Base-by-base conservation (phyloP, 2,113 vertebrate genomes). In the Phyllopteryx taeniolatus region DNA sequence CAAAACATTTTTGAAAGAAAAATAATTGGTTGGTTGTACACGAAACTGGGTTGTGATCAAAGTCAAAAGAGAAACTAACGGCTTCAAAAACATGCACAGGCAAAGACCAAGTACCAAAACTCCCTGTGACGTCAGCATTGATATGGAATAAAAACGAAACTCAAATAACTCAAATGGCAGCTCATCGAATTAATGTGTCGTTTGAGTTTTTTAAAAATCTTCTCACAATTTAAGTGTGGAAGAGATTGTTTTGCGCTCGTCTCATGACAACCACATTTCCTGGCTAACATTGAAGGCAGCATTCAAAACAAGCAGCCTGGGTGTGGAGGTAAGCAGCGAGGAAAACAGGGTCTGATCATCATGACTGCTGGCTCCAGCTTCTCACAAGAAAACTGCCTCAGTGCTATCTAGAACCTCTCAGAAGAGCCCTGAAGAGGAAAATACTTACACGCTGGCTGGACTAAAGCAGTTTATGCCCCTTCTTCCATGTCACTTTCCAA, bases 351-450 rank as follows among this genome's bases (percentile, higher is more conserved):
- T 79, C 70, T 71, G 57, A 39, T 15, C 7, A 62, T 68, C 79
- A 71, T 93, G 91, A 93, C 92, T 93, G 91, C 93, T 92, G 86
- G 90, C 91, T 92, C 82, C 91, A 92, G 91, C 90, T 92, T 93
- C 89, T 80, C 79, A 76, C 84, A 91, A 87, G 89, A 92, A 92
- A 93, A 93, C 91, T 93, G 88, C 80, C 79, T 83, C 74, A 73
- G 54, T 85, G 69, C 72, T 69, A 74, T 67, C 82, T 15, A 79
- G 39, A 35, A 63, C 66, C 56, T 67, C 68, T 72, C 64, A 33
- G 79, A 65, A 51, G 59, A 79, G 71, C 65, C 75, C 64, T 27
- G 79, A 65, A 51, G 59, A 79, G 71, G 57, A 31, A 77, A 86
- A 83, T 74, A 77, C 76, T 79, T 84, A 75, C 63, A 74, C 51